Conservation (phyloP, 2,888 invertebrate species). For the Sceliomorpha sp. region DNA sequence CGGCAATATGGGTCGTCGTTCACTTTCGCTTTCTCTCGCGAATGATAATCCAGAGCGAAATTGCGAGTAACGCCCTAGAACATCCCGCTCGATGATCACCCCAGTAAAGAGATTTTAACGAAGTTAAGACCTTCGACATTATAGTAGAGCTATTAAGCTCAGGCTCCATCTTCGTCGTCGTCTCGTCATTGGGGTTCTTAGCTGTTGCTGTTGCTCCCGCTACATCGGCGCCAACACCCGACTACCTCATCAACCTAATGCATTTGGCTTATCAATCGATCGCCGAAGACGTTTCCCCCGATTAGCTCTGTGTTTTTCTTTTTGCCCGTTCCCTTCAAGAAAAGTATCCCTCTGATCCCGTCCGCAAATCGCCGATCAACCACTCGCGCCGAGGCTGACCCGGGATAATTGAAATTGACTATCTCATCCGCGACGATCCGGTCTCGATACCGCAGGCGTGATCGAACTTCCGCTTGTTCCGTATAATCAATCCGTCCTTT, state of each 20-base stretch:
- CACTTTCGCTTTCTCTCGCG: slow-evolving; percentile 7
- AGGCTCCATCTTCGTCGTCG: no score
- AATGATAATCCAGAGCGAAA: slow-evolving; percentile 24
- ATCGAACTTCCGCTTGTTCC: slow-evolving; percentile 28
- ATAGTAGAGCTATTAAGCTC: slow-evolving; percentile 21
- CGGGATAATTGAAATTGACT: no score
- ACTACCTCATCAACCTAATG: slow-evolving; percentile 21
- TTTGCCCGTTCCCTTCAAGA: no score
- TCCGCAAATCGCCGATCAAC: no score
- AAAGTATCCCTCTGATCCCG: no score
- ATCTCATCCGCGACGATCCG: no score
- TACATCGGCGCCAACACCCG: no score
- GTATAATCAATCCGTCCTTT: slow-evolving; percentile 33
- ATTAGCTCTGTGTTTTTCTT: no score
- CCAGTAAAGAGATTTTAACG: slow-evolving; percentile 39
- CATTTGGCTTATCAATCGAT: slow-evolving; percentile 43
- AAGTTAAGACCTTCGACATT: slow-evolving; percentile 38
- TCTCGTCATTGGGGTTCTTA: slow-evolving; percentile 34
- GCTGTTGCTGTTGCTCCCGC: slow-evolving; percentile 22
- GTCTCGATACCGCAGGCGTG: neutral
- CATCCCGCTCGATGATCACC: slow-evolving; percentile 23
- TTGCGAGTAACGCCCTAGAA: slow-evolving; percentile 10
- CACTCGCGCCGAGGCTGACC: no score
- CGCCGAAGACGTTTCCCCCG: slow-evolving; percentile 32
- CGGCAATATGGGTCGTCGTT: slow-evolving; percentile 18